Evolutionary conservation across 2,888 invertebrate species (phyloP).

Genomic region (Caenorhabditis afra): DNA sequence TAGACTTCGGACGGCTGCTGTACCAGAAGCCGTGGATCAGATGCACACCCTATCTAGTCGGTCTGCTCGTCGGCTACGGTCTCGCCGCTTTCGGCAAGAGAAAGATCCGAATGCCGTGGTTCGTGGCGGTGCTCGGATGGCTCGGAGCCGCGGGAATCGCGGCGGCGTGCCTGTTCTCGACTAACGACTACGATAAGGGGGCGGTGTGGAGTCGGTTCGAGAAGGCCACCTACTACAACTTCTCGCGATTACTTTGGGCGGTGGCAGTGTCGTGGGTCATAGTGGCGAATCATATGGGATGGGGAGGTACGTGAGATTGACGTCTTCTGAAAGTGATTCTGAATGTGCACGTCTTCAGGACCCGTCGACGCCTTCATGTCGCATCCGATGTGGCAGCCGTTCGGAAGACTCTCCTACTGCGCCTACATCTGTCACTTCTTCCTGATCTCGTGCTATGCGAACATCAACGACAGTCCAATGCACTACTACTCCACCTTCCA

Average conservation of each 20-base stretch:
- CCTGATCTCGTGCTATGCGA: constrained; percentile 36
- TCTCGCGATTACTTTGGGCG: constrained; percentile 81
- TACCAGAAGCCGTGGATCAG: constrained; percentile 81
- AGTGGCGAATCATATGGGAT: constrained; percentile 81
- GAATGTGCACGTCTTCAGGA: constrained; percentile 4
- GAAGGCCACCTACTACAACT: constrained; percentile 60
- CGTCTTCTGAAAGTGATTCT: too few species aligned
- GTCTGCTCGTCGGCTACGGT: constrained; percentile 80
- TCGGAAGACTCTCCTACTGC: constrained; percentile 92
- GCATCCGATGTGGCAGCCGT: constrained; percentile 88
- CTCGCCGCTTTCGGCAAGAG: constrained; percentile 71
- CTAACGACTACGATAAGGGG: constrained; percentile 54
- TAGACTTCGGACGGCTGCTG: constrained; percentile 33
- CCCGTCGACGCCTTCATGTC: constrained; percentile 84
- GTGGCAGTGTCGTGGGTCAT: constrained; percentile 81
- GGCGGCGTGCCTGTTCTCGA: constrained; percentile 41
- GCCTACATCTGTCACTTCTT: constrained; percentile 86
- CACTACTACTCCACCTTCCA: constrained; percentile 56
- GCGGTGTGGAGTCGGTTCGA: constrained; percentile 55
- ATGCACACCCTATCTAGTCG: constrained; percentile 81
- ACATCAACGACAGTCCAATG: constrained; percentile 43
- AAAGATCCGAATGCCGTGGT: constrained; percentile 34
- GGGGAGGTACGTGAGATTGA: constrained; percentile 81
- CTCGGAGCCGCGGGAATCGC: constrained; percentile 36
- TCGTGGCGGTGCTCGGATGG: constrained; percentile 34